Evolutionary conservation across 2,888 invertebrate genomes (phyloP).

Genomic region (Dugesia japonica): DNA sequence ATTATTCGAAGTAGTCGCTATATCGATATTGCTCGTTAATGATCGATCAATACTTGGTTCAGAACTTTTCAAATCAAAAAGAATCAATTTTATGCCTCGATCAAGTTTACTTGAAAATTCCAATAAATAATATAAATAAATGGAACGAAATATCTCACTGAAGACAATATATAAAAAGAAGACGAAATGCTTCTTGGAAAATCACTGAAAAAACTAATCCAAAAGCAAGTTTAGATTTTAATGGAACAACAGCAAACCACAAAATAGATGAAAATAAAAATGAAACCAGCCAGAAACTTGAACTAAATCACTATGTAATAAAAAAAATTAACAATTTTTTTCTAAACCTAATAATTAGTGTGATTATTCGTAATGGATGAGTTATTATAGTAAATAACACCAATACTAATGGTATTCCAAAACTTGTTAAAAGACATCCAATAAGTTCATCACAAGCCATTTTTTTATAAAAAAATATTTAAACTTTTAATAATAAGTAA

Average conservation of each 20-base stretch:
- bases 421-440: too few relatives aligned
- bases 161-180: conserved; percentile 45
- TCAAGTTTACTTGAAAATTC: conserved; percentile 50
- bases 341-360: too few relatives aligned
- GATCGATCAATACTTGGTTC: neutral
- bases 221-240: conserved; percentile 63
- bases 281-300: conserved; percentile 72
- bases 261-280: conserved; percentile 70
- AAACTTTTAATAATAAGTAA: too few relatives aligned
- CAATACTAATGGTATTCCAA: too few relatives aligned
- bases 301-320: too few relatives aligned
- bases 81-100: neutral
- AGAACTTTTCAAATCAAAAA: neutral
- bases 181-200: conserved; percentile 69
- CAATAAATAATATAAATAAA: conserved; percentile 42
- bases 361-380: too few relatives aligned
- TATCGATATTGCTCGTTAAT: too few relatives aligned
- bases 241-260: conserved; percentile 70
- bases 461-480: too few relatives aligned
- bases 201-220: conserved; percentile 75
- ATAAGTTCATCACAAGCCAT: too few relatives aligned
- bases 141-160: conserved; percentile 51
- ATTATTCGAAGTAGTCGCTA: neutral
- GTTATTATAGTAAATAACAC: too few relatives aligned
- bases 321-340: too few relatives aligned